These are phyloP conservation scores for Pseudococcus longispinus DNA, from an alignment of 2,888 invertebrate genomes.

Conservation along the genomic window DNA sequence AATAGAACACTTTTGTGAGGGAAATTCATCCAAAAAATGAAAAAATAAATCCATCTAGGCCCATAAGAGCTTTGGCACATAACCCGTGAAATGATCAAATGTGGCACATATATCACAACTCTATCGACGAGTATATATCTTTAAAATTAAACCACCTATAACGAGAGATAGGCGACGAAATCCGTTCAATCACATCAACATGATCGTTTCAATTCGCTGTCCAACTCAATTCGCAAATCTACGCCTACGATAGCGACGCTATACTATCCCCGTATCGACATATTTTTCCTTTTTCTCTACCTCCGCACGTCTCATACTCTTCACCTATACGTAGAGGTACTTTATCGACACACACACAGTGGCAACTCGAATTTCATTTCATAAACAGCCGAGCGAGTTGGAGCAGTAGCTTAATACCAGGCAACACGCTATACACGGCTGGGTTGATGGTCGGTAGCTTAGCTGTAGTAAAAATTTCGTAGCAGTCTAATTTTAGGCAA, in stretches of 20 bases:
- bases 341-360: background rate
- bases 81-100: background rate
- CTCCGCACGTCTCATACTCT: background rate
- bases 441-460: background rate
- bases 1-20: no score
- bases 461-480: background rate
- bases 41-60: background rate
- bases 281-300: background rate
- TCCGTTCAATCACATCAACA: background rate
- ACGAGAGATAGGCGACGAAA: background rate
- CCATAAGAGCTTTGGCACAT: background rate
- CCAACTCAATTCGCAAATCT: background rate
- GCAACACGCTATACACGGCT: background rate
- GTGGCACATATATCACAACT: background rate
- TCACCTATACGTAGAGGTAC: background rate
- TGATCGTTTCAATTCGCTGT: slow-evolving; percentile 25
- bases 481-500: slow-evolving; percentile 33
- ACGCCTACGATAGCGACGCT: background rate
- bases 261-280: background rate
- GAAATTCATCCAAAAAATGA: background rate
- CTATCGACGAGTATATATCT: background rate
- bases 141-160: background rate
- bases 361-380: background rate
- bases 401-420: background rate
- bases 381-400: background rate